Conservation (phyloP, 2,113 vertebrate species). For the Setophaga kirtlandii region DNA sequence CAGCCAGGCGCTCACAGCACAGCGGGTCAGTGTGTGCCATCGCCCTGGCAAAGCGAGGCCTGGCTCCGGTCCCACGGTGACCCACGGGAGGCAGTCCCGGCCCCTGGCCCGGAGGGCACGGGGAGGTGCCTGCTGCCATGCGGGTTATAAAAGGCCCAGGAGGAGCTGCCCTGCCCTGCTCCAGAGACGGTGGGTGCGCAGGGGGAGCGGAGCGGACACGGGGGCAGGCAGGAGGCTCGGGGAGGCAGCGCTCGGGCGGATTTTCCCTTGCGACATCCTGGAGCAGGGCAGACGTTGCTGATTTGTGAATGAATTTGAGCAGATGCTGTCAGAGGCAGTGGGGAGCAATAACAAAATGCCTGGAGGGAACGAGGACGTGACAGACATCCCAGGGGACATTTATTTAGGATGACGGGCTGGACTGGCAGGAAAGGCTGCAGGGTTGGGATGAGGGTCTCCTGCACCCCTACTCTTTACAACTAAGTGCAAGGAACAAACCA, state of each 20-base stretch:
- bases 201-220: fast-evolving
- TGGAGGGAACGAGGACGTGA: background rate
- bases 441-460: background rate
- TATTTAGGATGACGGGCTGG: background rate
- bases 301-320: constrained; percentile 38
- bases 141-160: background rate
- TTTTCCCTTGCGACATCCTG: background rate
- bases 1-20: background rate
- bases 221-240: background rate
- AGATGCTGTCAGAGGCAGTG: background rate
- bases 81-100: background rate
- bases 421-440: background rate
- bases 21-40: background rate
- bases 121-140: background rate
- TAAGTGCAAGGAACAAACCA: background rate
- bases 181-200: background rate
- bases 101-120: background rate
- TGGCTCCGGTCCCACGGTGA: fast-evolving
- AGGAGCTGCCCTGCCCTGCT: background rate
- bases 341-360: background rate
- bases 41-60: background rate
- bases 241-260: fast-evolving
- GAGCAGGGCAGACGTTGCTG: background rate
- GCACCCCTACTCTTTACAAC: background rate
- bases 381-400: background rate